Base-by-base conservation (phyloP, 2,113 vertebrate species). In the Hippocampus mohnikei region DNA sequence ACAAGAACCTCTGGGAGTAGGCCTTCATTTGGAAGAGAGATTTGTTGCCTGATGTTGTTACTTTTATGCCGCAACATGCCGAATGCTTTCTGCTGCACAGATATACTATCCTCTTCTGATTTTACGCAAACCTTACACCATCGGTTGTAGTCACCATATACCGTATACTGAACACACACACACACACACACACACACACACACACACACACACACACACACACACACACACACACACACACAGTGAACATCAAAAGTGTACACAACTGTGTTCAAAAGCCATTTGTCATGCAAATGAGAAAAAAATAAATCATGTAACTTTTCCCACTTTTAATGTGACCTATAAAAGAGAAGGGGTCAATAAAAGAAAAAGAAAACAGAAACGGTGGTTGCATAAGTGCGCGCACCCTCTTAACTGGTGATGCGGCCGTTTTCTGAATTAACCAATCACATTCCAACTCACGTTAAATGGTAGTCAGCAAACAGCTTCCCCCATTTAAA, bases 21-120 rank as follows among this genome's bases (percentile, higher is more conserved):
- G 25, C 10, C 72, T 79, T 69, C 3, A 41, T 29, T 66, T 25
- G 20, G 20, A 53, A 53, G 3, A 21, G 13, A 67, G 27, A 53
- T 41, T 21, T 1, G n/a, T 44, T 25, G 33, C 40, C n/a, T 27
- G n/a, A 27, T 27, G 55, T 27, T 58, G 25, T 58, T 58, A 27
- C 55, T 58, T 58, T 58, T 58, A n/a, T 55, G 52, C 52, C 21
- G 20, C 50, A 53, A 53, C 65, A 61, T 42, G 15, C 42, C 50
- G 69, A 66, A 69, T 55, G 61, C 62, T 63, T 25, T 56, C 73
- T 72, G 69, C 40, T 27, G 66, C n/a, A 63, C 53, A 58, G 8
- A 58, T 44, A n/a, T 55, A n/a, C 5, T 55, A 55, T 55, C 8
- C 5, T 58, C 55, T 56, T 13, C 23, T 25, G 23, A 25, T 25